A percentile compares a stretch with the other conserved stretches of the same genome.
These are phyloP conservation scores for Alcedo quadribrachys DNA, from an alignment of 2,797 vertebrate genomes.

Conservation along the genomic window DNA sequence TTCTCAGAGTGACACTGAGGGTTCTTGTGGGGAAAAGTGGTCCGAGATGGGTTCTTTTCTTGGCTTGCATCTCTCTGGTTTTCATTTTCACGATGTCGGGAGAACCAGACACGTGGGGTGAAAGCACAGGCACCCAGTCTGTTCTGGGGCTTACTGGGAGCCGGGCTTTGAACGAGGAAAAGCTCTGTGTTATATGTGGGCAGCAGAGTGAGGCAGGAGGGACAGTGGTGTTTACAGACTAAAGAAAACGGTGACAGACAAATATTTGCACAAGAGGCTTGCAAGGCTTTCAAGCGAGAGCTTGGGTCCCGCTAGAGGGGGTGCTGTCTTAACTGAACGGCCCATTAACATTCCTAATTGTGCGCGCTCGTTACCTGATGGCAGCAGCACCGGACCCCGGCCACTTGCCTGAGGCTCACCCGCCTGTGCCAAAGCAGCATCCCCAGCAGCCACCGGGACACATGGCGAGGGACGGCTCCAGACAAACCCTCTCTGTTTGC, in stretches of 20 bases:
- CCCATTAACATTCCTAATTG: neutral
- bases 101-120: fast-evolving
- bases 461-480: fast-evolving
- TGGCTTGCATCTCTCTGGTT: neutral
- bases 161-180: fast-evolving
- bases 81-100: neutral
- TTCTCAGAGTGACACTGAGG: neutral
- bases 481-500: neutral
- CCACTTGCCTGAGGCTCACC: neutral
- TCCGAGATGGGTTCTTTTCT: neutral
- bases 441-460: neutral
- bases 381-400: neutral
- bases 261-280: neutral
- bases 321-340: neutral
- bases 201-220: neutral
- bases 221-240: neutral
- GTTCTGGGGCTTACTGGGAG: neutral
- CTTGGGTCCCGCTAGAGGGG: neutral
- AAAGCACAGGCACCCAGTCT: fast-evolving
- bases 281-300: neutral
- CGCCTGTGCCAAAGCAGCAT: neutral
- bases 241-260: neutral
- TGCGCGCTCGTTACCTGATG: fast-evolving
- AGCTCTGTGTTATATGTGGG: fast-evolving
- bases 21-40: neutral